Percentiles rank a stretch among this genome's conserved stretches.
These are phyloP conservation scores for Meteorus cinctellus DNA, from an alignment of 2,888 invertebrate genomes.

Conservation along the genomic window DNA sequence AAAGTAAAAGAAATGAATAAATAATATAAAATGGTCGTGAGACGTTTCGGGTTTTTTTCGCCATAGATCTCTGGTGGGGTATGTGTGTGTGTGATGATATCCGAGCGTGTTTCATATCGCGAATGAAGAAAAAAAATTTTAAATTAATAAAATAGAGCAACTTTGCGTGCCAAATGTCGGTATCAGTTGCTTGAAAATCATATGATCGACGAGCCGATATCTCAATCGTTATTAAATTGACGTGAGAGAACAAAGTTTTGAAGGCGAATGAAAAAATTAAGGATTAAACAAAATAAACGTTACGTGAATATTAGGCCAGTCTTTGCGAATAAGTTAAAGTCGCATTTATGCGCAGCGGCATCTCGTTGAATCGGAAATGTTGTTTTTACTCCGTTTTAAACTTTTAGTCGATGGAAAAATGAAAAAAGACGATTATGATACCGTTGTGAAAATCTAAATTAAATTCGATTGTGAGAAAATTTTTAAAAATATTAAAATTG, in stretches of 20 bases:
- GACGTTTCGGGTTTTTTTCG: slow-evolving; percentile 1
- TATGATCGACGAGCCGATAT: not conserved
- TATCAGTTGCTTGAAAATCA: not conserved
- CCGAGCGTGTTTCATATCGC: slow-evolving; percentile 6
- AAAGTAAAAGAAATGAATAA: not conserved
- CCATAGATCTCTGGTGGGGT: not conserved
- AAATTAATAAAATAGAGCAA: not conserved
- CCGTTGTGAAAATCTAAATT: not conserved
- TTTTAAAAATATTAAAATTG: not conserved
- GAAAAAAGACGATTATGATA: not conserved
- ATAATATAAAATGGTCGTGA: not conserved
- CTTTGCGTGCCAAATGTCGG: slow-evolving; percentile 13
- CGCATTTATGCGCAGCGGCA: slow-evolving; percentile 20
- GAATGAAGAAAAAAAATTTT: not conserved
- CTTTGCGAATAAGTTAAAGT: slow-evolving; percentile 20
- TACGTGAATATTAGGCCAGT: slow-evolving; percentile 41
- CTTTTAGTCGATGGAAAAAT: not conserved
- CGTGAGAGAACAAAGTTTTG: not conserved
- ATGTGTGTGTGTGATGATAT: not conserved
- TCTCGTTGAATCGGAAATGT: slow-evolving; percentile 23
- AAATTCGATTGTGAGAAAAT: not conserved
- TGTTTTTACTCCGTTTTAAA: slow-evolving; percentile 20
- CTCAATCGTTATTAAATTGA: not conserved
- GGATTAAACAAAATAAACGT: slow-evolving; percentile 18
- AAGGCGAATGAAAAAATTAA: slow-evolving; percentile 19